Evolutionary conservation across 1,140 invertebrate species (phyloP).

Genomic region (Whitmania pigra): DNA sequence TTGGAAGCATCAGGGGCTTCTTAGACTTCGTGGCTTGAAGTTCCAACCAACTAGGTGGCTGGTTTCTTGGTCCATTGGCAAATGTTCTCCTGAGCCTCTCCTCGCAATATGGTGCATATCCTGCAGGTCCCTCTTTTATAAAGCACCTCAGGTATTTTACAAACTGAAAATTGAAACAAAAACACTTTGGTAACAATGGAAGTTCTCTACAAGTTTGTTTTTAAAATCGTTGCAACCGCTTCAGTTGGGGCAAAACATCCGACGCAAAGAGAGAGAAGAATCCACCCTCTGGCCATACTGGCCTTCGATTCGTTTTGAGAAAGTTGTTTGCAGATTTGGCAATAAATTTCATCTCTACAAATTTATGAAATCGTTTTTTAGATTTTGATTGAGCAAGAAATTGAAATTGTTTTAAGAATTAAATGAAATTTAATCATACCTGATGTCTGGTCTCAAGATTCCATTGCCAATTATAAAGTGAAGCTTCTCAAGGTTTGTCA

Average conservation of each 20-base stretch:
- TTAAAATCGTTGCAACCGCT: neutral
- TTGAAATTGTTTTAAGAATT: neutral
- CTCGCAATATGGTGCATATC: conserved; percentile 93
- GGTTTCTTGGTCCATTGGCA: conserved; percentile 91
- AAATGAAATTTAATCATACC: neutral
- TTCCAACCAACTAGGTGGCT: conserved; percentile 94
- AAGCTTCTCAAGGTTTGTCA: conserved; percentile 90
- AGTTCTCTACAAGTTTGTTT: too few species aligned
- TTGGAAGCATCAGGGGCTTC: conserved; percentile 91
- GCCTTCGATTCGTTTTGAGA: conserved; percentile 89
- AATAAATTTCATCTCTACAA: conserved; percentile 88
- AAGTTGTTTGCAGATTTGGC: conserved; percentile 96
- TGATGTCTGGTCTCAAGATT: conserved; percentile 16
- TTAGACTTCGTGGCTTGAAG: conserved; percentile 82
- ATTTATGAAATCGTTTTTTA: too few species aligned
- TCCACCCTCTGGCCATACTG: conserved; percentile 93
- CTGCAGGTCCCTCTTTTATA: conserved; percentile 53
- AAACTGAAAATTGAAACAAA: conserved; percentile 33
- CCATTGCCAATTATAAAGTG: conserved; percentile 86
- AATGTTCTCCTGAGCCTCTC: conserved; percentile 86
- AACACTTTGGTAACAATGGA: neutral
- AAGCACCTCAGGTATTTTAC: conserved; percentile 46
- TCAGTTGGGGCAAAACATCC: conserved; percentile 89
- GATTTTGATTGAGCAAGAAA: neutral
- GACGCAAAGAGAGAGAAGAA: conserved; percentile 86